Evolutionary conservation across 2,113 vertebrate species (phyloP).

Genomic region (Dromas ardeola): DNA sequence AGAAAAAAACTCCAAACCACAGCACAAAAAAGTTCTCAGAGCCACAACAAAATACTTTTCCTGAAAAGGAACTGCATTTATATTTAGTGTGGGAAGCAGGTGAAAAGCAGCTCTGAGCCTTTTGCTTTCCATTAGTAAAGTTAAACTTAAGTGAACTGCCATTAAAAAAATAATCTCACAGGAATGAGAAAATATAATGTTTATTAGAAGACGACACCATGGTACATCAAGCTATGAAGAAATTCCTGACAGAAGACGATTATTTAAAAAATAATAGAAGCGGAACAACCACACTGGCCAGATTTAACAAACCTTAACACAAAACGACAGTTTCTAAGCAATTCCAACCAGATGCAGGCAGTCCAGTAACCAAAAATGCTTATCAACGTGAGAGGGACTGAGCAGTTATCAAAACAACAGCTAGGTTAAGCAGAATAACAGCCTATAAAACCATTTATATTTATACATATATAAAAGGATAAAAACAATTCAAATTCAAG

Average conservation of each 20-base stretch:
- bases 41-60: not conserved
- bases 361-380: constrained; percentile 25
- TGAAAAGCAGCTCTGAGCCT: not conserved
- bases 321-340: constrained; percentile 36
- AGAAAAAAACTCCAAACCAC: not conserved
- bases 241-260: constrained; percentile 36
- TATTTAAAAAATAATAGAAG: constrained; percentile 36
- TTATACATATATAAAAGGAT: constrained; percentile 55
- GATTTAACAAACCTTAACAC: constrained; percentile 54
- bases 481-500: constrained; percentile 73
- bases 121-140: not conserved
- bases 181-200: constrained; percentile 72
- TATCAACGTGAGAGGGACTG: not conserved
- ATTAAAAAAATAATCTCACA: constrained; percentile 32
- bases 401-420: constrained; percentile 42
- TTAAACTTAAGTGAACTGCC: not conserved
- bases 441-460: constrained; percentile 53
- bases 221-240: constrained; percentile 55
- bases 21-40: not conserved
- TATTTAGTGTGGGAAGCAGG: not conserved
- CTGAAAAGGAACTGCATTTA: not conserved
- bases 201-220: constrained; percentile 72
- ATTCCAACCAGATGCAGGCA: constrained; percentile 37
- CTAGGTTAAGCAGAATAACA: constrained; percentile 40
- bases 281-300: not conserved